A percentile compares a stretch with the other conserved stretches of the same genome.
Conservation (phyloP, 2,113 vertebrate genomes). For the Sorex fumeus region DNA sequence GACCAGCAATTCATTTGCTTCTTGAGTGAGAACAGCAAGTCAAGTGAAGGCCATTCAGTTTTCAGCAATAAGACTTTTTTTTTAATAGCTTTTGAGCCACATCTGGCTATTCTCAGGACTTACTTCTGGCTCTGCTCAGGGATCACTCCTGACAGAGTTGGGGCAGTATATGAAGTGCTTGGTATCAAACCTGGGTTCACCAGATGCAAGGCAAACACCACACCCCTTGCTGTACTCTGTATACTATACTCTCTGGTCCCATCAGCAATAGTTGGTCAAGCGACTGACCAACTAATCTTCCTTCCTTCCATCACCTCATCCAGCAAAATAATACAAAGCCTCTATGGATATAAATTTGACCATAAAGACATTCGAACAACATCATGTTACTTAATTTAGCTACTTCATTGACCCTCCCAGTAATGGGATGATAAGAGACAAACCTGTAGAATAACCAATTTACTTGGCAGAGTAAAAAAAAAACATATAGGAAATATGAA, state of each 20-base stretch:
- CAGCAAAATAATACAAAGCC: conserved; percentile 3
- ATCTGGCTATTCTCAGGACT: too few relatives aligned
- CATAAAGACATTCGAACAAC: neutral
- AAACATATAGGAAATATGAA: neutral
- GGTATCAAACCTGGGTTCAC: too few relatives aligned
- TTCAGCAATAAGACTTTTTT: neutral
- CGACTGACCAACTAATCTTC: neutral
- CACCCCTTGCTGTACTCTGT: too few relatives aligned
- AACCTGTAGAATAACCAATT: neutral
- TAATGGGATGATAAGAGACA: neutral
- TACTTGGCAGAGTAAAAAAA: neutral
- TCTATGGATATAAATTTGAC: neutral
- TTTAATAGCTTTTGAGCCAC: too few relatives aligned
- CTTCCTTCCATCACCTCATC: neutral
- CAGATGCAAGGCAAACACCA: too few relatives aligned
- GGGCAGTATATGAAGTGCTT: too few relatives aligned
- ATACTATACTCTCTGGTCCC: too few relatives aligned
- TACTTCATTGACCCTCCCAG: neutral
- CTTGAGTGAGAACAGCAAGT: conserved; percentile 1
- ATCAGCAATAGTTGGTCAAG: too few relatives aligned
- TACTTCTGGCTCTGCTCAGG: too few relatives aligned
- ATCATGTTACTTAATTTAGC: neutral
- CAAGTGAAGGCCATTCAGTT: neutral
- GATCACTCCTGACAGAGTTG: too few relatives aligned
- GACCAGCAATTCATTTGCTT: neutral